Base-by-base conservation (phyloP, 2,113 vertebrate genomes). In the Corvus hawaiiensis region DNA sequence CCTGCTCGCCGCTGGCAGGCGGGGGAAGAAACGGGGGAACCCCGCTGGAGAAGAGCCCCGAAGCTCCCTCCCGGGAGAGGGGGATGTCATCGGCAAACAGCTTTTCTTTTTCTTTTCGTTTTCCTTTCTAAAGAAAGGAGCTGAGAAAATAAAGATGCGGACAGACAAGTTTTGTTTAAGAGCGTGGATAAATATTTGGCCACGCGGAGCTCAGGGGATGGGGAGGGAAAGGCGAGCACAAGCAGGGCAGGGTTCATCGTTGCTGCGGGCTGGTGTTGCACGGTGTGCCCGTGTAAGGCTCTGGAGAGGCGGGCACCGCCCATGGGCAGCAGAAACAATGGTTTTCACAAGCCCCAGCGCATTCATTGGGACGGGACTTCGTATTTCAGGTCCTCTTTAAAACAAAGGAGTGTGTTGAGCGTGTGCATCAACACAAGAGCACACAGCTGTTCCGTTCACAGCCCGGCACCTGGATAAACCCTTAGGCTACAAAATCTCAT, bases 221-320 rank as follows among this genome's bases (percentile, higher is more conserved):
- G 21, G 32, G 46, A 67, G 62, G 67, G 48, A 48, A 86, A 71
- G 61, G 52, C 7, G 52, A 66, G 54, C 41, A 28, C 10, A 2
- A 11, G 1, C 35, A 16, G n/a, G 44, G 41, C 24, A 8, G 11
- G 23, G 63, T 85, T 13, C 43, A 3, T 27, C 6, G 20, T 5
- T 54, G 14, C 32, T 1, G 22, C 24, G 7, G 73, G 44, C 18
- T 9, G 30, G n/a, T 0, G 19, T 2, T 4, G 3, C 43, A 3
- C 43, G 1, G 22, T 0, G 49, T 10, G 37, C 17, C 55, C 68
- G 1, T 4, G 58, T 9, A 1, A 19, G 51, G 7, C 59, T 52
- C 48, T 1, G 13, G 17, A n/a, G 74, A 7, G 18, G 27, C 62
- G 0, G 11, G 16, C 61, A 7, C 43, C 16, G 14, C 66, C 28